phyloP scores from a whole-genome alignment of 1,140 invertebrate species.

The Caenorhabditis briggsae region DNA sequence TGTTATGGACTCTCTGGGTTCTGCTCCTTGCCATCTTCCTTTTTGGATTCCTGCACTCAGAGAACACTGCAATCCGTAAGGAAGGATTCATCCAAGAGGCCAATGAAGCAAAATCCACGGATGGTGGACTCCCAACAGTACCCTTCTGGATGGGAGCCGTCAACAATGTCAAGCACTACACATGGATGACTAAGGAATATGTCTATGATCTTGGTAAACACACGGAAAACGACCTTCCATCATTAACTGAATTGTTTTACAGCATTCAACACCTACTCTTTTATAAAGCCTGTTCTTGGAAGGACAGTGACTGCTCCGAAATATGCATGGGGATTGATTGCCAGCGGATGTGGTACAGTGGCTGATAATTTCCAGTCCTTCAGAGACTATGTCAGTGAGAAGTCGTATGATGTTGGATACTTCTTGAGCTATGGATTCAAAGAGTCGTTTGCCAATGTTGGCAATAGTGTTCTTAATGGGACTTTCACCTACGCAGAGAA shows the following conservation, averaged over 20 bases:
- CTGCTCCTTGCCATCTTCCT: conserved; percentile 8
- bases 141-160: not conserved
- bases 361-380: too few relatives aligned
- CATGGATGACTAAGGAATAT: conserved; percentile 16
- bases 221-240: not conserved
- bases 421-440: not conserved
- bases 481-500: too few relatives aligned
- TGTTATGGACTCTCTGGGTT: not conserved
- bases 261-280: conserved; percentile 1
- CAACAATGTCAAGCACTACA: conserved; percentile 18
- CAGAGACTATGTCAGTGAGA: too few relatives aligned
- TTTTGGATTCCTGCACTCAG: conserved; percentile 6
- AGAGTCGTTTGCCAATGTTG: too few relatives aligned
- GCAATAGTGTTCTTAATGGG: too few relatives aligned
- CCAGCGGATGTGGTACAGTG: not conserved
- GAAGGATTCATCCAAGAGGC: not conserved
- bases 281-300: not conserved
- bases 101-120: not conserved
- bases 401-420: not conserved
- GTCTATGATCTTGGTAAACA: not conserved
- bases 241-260: not conserved
- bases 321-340: not conserved
- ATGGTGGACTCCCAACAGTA: not conserved
- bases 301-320: not conserved
- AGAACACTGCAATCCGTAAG: conserved; percentile 3